phyloP scores from a whole-genome alignment of 2,888 invertebrate genomes.

The Erebia aethiops region DNA sequence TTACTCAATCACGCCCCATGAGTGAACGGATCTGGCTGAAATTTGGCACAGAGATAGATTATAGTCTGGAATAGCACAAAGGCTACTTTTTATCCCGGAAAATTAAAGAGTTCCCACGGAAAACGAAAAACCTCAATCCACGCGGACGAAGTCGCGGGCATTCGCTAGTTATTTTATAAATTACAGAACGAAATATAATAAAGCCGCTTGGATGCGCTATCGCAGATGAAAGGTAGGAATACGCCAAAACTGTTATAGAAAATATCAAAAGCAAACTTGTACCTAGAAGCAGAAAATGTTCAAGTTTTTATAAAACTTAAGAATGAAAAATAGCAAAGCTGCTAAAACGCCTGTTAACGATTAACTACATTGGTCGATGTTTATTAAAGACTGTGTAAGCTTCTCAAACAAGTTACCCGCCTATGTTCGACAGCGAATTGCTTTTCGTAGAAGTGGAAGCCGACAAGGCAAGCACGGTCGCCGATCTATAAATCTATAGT shows the following conservation, averaged over 20 bases:
- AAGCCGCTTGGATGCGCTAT: not conserved
- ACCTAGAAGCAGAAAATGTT: not conserved
- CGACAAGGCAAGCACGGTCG: constrained; percentile 37
- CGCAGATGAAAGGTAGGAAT: not conserved
- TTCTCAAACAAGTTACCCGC: constrained; percentile 43
- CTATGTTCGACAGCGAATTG: constrained; percentile 50
- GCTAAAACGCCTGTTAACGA: constrained; percentile 19
- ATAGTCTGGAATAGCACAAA: too few relatives aligned
- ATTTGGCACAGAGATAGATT: too few relatives aligned
- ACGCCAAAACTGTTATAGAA: not conserved
- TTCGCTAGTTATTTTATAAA: not conserved
- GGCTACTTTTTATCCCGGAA: too few relatives aligned
- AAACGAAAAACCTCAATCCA: too few relatives aligned
- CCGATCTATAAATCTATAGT: constrained; percentile 21
- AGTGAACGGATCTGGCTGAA: too few relatives aligned
- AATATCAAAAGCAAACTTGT: not conserved
- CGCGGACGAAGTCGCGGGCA: too few relatives aligned
- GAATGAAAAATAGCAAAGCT: constrained; percentile 7
- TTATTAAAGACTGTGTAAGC: constrained; percentile 36
- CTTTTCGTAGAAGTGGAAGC: constrained; percentile 57
- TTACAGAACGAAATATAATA: not conserved
- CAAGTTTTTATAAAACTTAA: not conserved
- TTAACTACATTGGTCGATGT: constrained; percentile 21
- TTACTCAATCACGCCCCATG: too few relatives aligned
- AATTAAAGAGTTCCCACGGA: too few relatives aligned